These are phyloP conservation scores for Channallabes apus DNA, from an alignment of 2,797 vertebrate species.

Conservation along the genomic window DNA sequence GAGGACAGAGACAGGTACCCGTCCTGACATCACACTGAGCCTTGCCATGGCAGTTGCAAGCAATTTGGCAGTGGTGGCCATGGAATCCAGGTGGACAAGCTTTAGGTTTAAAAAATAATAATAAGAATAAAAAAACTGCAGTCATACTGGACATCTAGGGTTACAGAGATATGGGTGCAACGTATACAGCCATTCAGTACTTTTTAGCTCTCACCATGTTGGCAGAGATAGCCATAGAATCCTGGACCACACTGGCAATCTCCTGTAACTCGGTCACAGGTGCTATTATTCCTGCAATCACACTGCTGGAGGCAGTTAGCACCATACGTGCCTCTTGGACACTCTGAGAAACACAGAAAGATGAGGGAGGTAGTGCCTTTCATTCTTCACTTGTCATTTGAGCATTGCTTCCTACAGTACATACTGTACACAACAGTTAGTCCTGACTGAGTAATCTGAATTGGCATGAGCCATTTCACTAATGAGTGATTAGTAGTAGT, in stretches of 20 bases:
- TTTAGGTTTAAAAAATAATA: slow-evolving; percentile 46
- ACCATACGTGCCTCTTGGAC: slow-evolving; percentile 71
- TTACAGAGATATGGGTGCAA: neutral
- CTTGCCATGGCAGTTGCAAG: slow-evolving; percentile 71
- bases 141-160: neutral
- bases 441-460: no score
- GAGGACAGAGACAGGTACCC: slow-evolving; percentile 72
- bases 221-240: slow-evolving; percentile 78
- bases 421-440: no score
- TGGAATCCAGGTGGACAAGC: slow-evolving; percentile 79
- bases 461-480: no score
- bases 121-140: slow-evolving; percentile 24
- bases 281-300: slow-evolving; percentile 67
- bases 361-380: neutral
- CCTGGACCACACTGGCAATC: slow-evolving; percentile 72
- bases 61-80: slow-evolving; percentile 67
- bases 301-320: slow-evolving; percentile 73
- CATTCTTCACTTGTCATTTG: neutral
- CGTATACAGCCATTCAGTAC: no score
- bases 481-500: no score
- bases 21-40: slow-evolving; percentile 70
- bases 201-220: slow-evolving; percentile 73
- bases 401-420: neutral
- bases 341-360: slow-evolving; percentile 66
- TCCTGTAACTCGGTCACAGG: slow-evolving; percentile 69